These are phyloP conservation scores for Conops quadrifasciatus DNA, from an alignment of 2,888 invertebrate genomes.

Conservation along the genomic window DNA sequence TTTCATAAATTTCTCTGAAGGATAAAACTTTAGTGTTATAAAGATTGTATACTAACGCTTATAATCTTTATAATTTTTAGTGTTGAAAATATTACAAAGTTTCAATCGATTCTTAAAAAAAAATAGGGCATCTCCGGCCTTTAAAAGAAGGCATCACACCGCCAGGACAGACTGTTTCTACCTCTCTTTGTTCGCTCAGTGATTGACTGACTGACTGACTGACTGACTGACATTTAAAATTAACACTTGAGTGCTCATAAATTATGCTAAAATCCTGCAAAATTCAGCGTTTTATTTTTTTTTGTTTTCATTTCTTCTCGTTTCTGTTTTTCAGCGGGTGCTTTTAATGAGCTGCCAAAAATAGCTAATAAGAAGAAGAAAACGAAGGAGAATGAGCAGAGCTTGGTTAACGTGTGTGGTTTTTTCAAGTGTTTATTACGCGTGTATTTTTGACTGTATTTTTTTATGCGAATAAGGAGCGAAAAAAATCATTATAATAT, in stretches of 20 bases:
- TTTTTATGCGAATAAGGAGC: neutral
- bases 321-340: constrained; percentile 6
- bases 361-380: neutral
- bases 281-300: neutral
- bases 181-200: too few relatives aligned
- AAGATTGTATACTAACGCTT: too few relatives aligned
- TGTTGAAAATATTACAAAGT: too few relatives aligned
- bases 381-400: neutral
- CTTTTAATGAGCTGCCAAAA: constrained; percentile 30
- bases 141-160: too few relatives aligned
- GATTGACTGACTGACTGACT: neutral
- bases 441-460: neutral
- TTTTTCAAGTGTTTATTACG: constrained; percentile 20
- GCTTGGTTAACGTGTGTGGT: constrained; percentile 23
- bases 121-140: too few relatives aligned
- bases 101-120: too few relatives aligned
- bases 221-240: constrained; percentile 45
- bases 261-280: constrained; percentile 40
- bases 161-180: too few relatives aligned
- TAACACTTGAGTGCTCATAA: constrained; percentile 50
- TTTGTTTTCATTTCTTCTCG: neutral
- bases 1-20: too few relatives aligned
- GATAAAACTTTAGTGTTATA: too few relatives aligned
- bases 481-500: neutral
- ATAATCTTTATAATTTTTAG: too few relatives aligned